phyloP scores from a whole-genome alignment of 1,140 invertebrate genomes.

The Solenopsis fugax region DNA sequence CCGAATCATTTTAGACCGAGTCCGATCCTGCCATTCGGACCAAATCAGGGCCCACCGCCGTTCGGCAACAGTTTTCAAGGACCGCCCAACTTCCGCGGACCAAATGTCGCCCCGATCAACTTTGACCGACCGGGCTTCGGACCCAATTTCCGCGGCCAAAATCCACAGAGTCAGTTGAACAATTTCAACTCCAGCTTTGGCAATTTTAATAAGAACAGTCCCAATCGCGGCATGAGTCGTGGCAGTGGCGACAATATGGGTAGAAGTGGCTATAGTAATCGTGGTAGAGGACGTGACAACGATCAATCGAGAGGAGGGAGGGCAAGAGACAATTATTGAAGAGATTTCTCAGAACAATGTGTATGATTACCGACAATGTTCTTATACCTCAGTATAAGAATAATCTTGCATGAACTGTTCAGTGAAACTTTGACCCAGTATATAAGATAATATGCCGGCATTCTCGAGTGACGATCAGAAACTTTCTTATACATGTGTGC shows the following conservation, averaged over 20 bases:
- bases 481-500: conserved; percentile 1
- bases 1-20: conserved; percentile 82
- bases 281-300: conserved; percentile 81
- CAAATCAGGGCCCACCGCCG: conserved; percentile 75
- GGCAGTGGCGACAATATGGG: conserved; percentile 78
- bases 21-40: conserved; percentile 79
- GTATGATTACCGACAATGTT: neutral
- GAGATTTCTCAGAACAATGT: conserved; percentile 11
- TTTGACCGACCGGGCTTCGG: conserved; percentile 82
- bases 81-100: conserved; percentile 81
- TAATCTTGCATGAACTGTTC: neutral
- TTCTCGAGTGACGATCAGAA: neutral
- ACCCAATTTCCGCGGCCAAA: conserved; percentile 80
- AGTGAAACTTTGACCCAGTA: neutral
- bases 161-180: conserved; percentile 70
- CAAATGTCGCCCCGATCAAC: conserved; percentile 76
- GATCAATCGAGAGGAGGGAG: conserved; percentile 79
- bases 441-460: conserved; percentile 11
- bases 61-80: conserved; percentile 79
- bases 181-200: conserved; percentile 78
- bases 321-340: conserved; percentile 82
- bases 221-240: conserved; percentile 79
- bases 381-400: neutral
- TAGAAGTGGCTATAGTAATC: conserved; percentile 81
- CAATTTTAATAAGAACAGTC: conserved; percentile 78